Evolutionary conservation across 1,140 invertebrate genomes (phyloP).

Genomic region (Papilio machaon): DNA sequence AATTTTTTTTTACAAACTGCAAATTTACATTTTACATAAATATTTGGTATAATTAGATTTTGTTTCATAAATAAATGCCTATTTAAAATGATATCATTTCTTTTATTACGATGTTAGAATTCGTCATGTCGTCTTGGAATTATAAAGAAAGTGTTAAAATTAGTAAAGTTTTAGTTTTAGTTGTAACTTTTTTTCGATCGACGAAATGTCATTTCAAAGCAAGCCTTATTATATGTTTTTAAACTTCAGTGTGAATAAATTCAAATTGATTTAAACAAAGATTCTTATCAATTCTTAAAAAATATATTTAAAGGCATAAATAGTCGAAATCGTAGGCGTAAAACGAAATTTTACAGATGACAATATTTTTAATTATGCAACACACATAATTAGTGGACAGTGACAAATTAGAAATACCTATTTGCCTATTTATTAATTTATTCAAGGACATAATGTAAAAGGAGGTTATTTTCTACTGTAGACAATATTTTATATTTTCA

Average conservation of each 20-base stretch:
- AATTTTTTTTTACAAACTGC: background rate
- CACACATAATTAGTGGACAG: background rate
- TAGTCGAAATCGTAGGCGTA: background rate
- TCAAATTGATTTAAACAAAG: background rate
- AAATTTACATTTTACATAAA: background rate
- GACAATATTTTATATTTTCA: background rate
- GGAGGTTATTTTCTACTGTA: constrained; percentile 17
- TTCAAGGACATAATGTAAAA: background rate
- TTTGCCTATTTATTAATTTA: background rate
- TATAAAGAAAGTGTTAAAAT: background rate
- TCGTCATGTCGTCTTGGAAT: background rate
- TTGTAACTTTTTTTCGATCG: too few species aligned
- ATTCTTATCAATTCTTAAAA: background rate
- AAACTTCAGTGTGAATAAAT: background rate
- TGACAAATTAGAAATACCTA: constrained; percentile 8
- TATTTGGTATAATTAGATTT: background rate
- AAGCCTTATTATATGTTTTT: too few species aligned
- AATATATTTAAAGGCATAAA: background rate
- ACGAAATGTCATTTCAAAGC: too few species aligned
- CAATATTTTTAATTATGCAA: background rate
- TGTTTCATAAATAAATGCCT: background rate
- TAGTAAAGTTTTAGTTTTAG: too few species aligned
- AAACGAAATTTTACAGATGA: background rate
- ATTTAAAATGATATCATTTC: background rate
- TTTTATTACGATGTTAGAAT: background rate